These are phyloP conservation scores for Cyprinodon diabolis DNA, from an alignment of 2,797 vertebrate genomes.

Conservation along the genomic window DNA sequence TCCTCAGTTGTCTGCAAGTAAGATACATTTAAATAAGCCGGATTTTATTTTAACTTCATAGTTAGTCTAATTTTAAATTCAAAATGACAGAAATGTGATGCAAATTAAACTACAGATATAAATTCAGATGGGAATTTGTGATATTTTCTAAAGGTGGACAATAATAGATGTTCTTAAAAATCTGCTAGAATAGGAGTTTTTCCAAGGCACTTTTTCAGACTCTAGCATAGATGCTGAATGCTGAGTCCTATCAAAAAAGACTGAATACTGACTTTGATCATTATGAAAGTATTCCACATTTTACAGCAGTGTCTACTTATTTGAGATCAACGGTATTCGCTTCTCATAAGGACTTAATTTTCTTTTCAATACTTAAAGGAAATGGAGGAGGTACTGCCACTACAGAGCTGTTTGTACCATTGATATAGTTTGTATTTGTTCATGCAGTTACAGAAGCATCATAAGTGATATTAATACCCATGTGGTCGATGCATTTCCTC, in stretches of 20 bases:
- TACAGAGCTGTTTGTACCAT: not conserved
- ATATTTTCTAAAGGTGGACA: not conserved
- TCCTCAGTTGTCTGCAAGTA: not conserved
- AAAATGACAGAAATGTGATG: not conserved
- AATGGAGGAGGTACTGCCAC: not conserved
- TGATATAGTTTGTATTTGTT: not conserved
- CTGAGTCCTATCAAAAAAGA: not conserved
- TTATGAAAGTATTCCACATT: not conserved
- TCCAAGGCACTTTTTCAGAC: not conserved
- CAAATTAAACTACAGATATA: not conserved
- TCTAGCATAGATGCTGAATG: not conserved
- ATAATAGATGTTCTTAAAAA: not conserved
- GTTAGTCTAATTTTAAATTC: not conserved
- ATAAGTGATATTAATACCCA: conserved; percentile 18
- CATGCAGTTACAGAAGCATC: conserved; percentile 3
- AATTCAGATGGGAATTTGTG: not conserved
- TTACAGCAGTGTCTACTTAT: not conserved
- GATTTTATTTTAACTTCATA: not conserved
- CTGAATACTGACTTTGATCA: not conserved
- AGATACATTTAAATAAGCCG: not conserved
- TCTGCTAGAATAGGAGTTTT: not conserved
- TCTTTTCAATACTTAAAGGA: not conserved
- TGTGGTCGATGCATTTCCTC: conserved; percentile 20
- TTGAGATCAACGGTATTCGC: not conserved
- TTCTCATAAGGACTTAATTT: not conserved